Percentiles rank a stretch among this genome's conserved stretches.
phyloP scores from a whole-genome alignment of 2,888 invertebrate genomes.

The Lypha dubia region DNA sequence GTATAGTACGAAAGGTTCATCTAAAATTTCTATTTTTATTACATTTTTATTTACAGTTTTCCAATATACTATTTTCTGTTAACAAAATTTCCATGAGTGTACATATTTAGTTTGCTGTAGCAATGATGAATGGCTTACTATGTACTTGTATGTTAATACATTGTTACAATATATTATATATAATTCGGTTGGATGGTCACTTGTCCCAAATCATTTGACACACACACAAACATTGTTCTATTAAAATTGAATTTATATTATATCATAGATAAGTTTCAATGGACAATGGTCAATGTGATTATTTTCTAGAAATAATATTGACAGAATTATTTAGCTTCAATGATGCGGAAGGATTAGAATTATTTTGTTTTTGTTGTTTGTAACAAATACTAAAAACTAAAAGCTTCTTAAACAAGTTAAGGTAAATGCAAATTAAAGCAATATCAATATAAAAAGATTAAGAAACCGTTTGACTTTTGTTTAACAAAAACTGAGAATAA shows the following conservation, averaged over 20 bases:
- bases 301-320: conserved; percentile 13
- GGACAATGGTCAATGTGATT: conserved; percentile 22
- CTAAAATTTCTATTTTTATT: neutral
- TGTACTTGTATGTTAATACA: conserved; percentile 55
- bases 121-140: conserved; percentile 62
- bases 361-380: neutral
- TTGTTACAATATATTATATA: conserved; percentile 1
- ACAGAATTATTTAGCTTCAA: conserved; percentile 8
- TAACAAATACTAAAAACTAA: neutral
- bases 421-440: too few species aligned
- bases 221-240: neutral
- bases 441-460: too few species aligned
- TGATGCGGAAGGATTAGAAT: conserved; percentile 7
- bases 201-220: conserved; percentile 3
- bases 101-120: neutral
- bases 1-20: too few species aligned
- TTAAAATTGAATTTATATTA: conserved; percentile 32
- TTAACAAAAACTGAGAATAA: too few species aligned
- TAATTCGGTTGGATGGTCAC: conserved; percentile 5
- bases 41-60: neutral
- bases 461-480: too few species aligned
- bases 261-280: conserved; percentile 16
- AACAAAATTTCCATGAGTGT: neutral
- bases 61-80: neutral
- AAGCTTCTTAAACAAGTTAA: too few species aligned